A percentile compares a stretch with the other conserved stretches of the same genome.
These are phyloP conservation scores for Xenentodon cancila DNA, from an alignment of 2,797 vertebrate genomes.

Conservation along the genomic window DNA sequence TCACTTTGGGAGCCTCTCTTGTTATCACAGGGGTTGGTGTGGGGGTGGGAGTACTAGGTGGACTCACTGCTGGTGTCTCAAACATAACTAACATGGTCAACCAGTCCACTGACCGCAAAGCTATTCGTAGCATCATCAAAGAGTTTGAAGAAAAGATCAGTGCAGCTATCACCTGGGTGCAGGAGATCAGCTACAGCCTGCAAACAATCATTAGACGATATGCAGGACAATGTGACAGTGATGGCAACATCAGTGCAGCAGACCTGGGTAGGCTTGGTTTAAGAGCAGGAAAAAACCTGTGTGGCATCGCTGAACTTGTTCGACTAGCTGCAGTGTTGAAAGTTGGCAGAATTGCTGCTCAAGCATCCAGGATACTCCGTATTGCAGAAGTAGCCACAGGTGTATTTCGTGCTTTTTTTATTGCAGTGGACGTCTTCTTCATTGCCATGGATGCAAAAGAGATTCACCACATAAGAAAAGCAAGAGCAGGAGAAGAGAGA, in stretches of 20 bases:
- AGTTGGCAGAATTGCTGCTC: constrained; percentile 37
- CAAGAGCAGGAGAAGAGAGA: constrained; percentile 3
- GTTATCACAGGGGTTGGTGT: constrained; percentile 52
- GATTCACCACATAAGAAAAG: constrained; percentile 30
- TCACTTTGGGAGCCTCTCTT: constrained; percentile 58
- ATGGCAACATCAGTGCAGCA: fast-evolving
- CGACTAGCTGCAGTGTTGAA: constrained; percentile 20
- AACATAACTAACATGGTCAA: constrained; percentile 54
- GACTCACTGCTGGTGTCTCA: constrained; percentile 28
- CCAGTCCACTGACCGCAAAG: constrained; percentile 29
- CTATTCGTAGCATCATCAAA: constrained; percentile 2
- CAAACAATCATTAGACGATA: not conserved
- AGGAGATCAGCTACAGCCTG: constrained; percentile 3
- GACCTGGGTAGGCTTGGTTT: fast-evolving
- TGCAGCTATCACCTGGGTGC: constrained; percentile 9
- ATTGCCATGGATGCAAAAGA: constrained; percentile 57
- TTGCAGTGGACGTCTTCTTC: constrained; percentile 30
- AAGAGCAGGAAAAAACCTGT: not conserved
- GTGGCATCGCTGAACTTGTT: constrained; percentile 19
- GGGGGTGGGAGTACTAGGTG: constrained; percentile 22
- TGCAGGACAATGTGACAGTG: not conserved
- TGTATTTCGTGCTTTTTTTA: constrained; percentile 19
- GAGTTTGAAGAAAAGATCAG: constrained; percentile 10
- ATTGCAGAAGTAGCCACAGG: constrained; percentile 17
- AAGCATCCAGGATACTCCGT: constrained; percentile 30